Evolutionary conservation across 2,888 invertebrate species (phyloP), one percentile per base, ranked within the genome.

Genomic region (Nysson spinosus): DNA sequence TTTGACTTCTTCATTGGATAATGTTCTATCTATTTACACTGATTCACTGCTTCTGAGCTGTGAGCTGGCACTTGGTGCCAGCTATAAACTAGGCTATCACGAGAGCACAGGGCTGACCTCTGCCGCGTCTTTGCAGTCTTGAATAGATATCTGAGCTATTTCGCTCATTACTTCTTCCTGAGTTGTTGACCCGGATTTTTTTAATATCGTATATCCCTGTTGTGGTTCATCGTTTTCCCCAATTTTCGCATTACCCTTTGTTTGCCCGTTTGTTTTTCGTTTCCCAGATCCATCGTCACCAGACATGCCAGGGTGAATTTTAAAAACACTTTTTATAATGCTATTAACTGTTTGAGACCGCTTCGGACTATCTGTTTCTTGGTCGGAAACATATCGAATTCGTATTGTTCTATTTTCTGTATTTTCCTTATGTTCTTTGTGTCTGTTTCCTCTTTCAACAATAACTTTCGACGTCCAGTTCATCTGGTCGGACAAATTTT

Each of bases 191-290:
- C 79, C 81, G 0, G 80, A 64, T 60, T 84, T 85, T 51, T 79
- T 80, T 49, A 85, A 49, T 78, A 85, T 85, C 56, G 81, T 83
- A 34, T 83, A 85, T 24, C 81, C 79, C 47, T 73, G 68, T n/a
- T 65, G 72, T 4, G 61, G 65, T 1, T 76, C 77, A 14, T 76
- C 74, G 3, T 75, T 75, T 4, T 73, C 75, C 7, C 63, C 62
- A 9, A 44, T 54, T 30, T 66, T 78, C 17, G 42, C 12, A 30
- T 70, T 67, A 30, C 42, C 40, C 28, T 67, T 71, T 12, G 64
- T 14, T 5, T 77, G 72, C 7, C 72, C 73, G 7, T 72, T 76
- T 4, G 39, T 30, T 34, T 69, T 77, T 22, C 62, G 58, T n/a
- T 72, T 79, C 5, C 51, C 52, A 1, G 57, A 51, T 6, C 49